These are phyloP conservation scores for Phataginus tricuspis DNA, from an alignment of 2,797 vertebrate species.

Conservation along the genomic window DNA sequence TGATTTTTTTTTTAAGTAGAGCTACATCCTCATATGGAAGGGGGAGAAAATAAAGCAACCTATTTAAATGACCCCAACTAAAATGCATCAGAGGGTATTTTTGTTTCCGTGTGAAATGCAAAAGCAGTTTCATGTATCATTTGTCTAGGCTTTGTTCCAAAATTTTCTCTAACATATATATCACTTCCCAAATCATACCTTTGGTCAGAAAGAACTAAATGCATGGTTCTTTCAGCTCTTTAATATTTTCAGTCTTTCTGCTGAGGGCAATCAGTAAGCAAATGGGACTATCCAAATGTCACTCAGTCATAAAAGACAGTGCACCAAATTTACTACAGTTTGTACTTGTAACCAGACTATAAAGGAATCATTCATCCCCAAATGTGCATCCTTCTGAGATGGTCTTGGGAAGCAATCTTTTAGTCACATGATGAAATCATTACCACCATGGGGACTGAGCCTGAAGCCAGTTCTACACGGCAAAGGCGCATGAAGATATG, in stretches of 20 bases:
- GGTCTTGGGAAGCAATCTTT: background rate
- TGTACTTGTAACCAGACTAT: background rate
- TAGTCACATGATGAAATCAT: background rate
- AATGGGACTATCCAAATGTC: background rate
- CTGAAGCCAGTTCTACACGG: background rate
- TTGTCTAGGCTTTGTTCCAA: constrained; percentile 54
- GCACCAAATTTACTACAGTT: background rate
- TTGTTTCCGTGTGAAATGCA: constrained; percentile 42
- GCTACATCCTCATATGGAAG: background rate
- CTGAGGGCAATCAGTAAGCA: background rate
- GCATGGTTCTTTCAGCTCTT: background rate
- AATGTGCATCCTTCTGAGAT: background rate
- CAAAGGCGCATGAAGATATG: background rate
- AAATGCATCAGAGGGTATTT: constrained; percentile 24
- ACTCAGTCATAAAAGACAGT: constrained; percentile 5
- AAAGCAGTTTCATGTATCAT: constrained; percentile 52
- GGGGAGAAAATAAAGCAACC: constrained; percentile 21
- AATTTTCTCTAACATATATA: background rate
- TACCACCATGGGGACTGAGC: background rate
- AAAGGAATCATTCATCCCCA: background rate
- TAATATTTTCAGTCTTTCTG: background rate
- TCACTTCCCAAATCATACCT: constrained; percentile 21
- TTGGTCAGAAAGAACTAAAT: constrained; percentile 10
- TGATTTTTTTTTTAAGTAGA: background rate
- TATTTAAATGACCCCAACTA: constrained; percentile 13